Conservation (phyloP, 2,113 vertebrate species). For the Mesembrinibis cayennensis region DNA sequence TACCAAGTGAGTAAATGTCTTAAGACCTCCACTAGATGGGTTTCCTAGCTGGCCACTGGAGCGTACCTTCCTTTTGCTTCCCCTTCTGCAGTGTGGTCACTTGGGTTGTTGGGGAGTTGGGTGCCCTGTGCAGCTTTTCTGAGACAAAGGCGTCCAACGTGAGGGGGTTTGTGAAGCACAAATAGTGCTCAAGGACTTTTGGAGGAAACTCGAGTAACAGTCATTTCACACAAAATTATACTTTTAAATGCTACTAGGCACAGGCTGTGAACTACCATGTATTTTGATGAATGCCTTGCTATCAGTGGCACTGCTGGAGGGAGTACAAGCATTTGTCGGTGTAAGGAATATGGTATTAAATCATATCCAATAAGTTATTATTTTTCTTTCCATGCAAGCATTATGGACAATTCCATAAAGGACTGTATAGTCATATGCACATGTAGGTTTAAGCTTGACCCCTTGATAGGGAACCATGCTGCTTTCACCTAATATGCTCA, state of each 20-base stretch:
- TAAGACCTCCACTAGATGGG: fast-evolving
- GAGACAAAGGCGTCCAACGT: not conserved
- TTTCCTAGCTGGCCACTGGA: not conserved
- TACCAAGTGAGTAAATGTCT: not conserved
- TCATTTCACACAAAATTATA: not conserved
- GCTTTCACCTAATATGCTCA: fast-evolving
- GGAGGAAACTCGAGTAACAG: not conserved
- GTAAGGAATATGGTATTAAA: not conserved
- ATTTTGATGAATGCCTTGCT: not conserved
- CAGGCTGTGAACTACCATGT: not conserved
- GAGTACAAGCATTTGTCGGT: not conserved
- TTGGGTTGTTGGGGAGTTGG: not conserved
- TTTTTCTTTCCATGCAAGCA: not conserved
- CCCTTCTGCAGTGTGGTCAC: not conserved
- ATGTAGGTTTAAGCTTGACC: fast-evolving
- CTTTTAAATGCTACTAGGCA: not conserved
- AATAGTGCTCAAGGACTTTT: not conserved
- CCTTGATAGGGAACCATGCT: not conserved
- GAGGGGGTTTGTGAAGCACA: not conserved
- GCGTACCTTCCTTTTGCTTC: fast-evolving
- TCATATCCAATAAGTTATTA: not conserved
- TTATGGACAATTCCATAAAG: not conserved
- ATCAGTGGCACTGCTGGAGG: not conserved
- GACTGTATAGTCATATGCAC: fast-evolving
- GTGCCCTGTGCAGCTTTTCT: not conserved